Conservation (phyloP, 1,140 invertebrate genomes). For the Drosophila grimshawi region DNA sequence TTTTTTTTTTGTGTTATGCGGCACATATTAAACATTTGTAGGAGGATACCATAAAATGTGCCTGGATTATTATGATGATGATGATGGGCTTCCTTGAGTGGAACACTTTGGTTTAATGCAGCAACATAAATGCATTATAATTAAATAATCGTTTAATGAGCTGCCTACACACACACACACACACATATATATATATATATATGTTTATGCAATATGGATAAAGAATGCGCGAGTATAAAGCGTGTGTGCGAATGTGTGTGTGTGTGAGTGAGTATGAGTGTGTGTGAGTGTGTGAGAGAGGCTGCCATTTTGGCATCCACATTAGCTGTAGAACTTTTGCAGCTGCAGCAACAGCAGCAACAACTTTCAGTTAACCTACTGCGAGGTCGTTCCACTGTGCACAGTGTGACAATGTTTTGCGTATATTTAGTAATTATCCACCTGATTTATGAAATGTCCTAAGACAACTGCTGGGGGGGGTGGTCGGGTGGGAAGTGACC, state of each 20-base stretch:
- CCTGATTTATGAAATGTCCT: constrained; percentile 25
- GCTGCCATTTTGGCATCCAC: constrained; percentile 29
- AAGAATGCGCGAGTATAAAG: too few species aligned
- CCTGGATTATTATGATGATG: too few species aligned
- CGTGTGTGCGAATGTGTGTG: not conserved
- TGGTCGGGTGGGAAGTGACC: constrained; percentile 40
- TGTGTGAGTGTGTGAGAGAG: constrained; percentile 14
- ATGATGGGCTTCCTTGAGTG: too few species aligned
- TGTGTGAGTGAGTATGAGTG: constrained; percentile 1
- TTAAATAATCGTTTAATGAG: constrained; percentile 52
- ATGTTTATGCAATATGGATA: too few species aligned
- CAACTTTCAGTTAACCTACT: constrained; percentile 76
- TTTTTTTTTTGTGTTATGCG: too few species aligned
- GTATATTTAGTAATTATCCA: constrained; percentile 15
- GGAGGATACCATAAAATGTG: too few species aligned
- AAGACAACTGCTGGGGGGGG: constrained; percentile 17
- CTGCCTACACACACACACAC: constrained; percentile 1
- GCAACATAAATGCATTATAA: constrained; percentile 42
- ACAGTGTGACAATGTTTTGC: constrained; percentile 50
- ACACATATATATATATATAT: not conserved
- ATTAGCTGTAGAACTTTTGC: constrained; percentile 26
- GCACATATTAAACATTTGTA: too few species aligned
- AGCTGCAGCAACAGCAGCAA: constrained; percentile 27
- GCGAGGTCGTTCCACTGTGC: constrained; percentile 75
- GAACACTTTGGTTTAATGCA: constrained; percentile 8